Percentiles rank a stretch among this genome's conserved stretches.
These are phyloP conservation scores for Daubentonia madagascariensis DNA, from an alignment of 2,113 vertebrate genomes.

Conservation along the genomic window DNA sequence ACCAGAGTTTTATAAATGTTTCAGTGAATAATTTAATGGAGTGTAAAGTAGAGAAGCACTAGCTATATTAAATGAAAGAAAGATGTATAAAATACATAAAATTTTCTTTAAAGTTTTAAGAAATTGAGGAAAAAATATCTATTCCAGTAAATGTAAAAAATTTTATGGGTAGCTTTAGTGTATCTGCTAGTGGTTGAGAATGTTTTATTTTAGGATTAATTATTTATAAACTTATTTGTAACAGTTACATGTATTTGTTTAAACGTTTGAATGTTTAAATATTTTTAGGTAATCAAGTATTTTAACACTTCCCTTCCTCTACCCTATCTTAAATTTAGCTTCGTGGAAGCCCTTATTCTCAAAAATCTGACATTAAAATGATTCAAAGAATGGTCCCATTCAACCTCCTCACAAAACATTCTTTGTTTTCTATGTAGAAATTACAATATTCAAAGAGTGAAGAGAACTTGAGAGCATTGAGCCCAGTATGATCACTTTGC, in stretches of 20 bases:
- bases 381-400: background rate
- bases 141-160: background rate
- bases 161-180: background rate
- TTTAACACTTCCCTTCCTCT: background rate
- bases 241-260: background rate
- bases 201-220: background rate
- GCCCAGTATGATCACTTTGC: background rate
- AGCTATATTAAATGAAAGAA: background rate
- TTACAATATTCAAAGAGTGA: background rate
- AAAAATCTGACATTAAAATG: background rate
- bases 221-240: no score
- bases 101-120: background rate
- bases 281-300: background rate
- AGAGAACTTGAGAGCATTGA: background rate
- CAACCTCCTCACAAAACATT: background rate
- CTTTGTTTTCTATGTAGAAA: background rate
- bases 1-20: slow-evolving; percentile 27
- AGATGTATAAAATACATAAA: background rate
- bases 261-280: background rate
- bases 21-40: background rate
- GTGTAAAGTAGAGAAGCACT: background rate
- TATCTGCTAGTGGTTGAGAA: background rate
- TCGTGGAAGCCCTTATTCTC: background rate
- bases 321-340: background rate
- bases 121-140: background rate